These are phyloP conservation scores for Berghia stephanieae DNA, from an alignment of 1,140 invertebrate genomes.

Conservation along the genomic window DNA sequence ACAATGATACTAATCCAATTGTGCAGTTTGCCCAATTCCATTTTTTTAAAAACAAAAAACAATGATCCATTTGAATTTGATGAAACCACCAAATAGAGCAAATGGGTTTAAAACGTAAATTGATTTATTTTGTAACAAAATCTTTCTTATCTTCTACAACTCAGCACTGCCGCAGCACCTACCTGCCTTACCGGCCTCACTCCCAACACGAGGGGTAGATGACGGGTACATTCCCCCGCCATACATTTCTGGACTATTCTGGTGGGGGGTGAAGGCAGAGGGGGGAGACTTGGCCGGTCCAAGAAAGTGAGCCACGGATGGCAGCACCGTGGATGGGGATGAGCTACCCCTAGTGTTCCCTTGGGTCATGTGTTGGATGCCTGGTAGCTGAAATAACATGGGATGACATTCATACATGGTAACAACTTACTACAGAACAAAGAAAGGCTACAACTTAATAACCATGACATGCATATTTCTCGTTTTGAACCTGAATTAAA, in stretches of 20 bases:
- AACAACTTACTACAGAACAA: too few relatives aligned
- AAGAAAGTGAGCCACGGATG: slow-evolving; percentile 30
- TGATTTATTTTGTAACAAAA: neutral
- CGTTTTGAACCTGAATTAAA: too few relatives aligned
- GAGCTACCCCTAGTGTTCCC: slow-evolving; percentile 9
- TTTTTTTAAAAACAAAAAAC: too few relatives aligned
- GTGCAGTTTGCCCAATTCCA: too few relatives aligned
- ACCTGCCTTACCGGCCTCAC: too few relatives aligned
- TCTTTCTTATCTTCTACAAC: neutral
- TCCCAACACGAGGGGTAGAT: too few relatives aligned
- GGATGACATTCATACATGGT: neutral
- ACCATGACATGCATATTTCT: too few relatives aligned
- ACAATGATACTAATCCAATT: too few relatives aligned
- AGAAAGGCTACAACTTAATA: too few relatives aligned
- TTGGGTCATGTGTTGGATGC: slow-evolving; percentile 28
- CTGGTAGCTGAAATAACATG: slow-evolving; percentile 20
- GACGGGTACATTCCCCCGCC: too few relatives aligned
- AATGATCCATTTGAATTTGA: neutral
- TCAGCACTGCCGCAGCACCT: neutral
- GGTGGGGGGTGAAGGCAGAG: neutral
- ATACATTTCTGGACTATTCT: slow-evolving; percentile 6
- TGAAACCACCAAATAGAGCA: neutral
- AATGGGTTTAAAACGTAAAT: neutral
- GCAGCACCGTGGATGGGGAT: slow-evolving; percentile 25
- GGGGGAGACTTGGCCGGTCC: slow-evolving; percentile 29